Conservation (phyloP, 2,797 vertebrate species). For the Synanceia verrucosa region DNA sequence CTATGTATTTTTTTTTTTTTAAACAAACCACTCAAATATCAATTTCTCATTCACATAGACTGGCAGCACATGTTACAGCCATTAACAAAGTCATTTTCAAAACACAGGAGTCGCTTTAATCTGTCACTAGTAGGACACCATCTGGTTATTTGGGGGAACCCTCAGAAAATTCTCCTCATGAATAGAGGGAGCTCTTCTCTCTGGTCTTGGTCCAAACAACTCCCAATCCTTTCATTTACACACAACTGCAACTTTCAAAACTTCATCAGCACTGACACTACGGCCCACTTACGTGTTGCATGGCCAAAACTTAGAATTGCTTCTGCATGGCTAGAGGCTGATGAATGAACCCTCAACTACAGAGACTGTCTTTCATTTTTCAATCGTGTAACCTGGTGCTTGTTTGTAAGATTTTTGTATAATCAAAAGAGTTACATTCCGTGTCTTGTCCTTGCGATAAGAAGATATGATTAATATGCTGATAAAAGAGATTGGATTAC, state of each 20-base stretch:
- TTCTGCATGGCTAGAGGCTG: slow-evolving; percentile 27
- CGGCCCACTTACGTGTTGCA: slow-evolving; percentile 6
- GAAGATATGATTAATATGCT: slow-evolving; percentile 30
- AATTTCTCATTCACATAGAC: slow-evolving; percentile 21
- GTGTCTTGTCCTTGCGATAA: slow-evolving; percentile 17
- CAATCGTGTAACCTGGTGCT: slow-evolving; percentile 21
- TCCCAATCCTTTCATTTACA: slow-evolving; percentile 43
- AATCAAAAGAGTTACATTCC: slow-evolving; percentile 25
- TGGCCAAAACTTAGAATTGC: slow-evolving; percentile 35
- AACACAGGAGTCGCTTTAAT: slow-evolving; percentile 58
- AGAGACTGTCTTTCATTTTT: slow-evolving; percentile 36
- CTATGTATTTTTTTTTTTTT: too few species aligned
- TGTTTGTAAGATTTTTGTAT: slow-evolving; percentile 9
- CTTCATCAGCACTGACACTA: slow-evolving; percentile 24
- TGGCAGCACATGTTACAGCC: slow-evolving; percentile 7
- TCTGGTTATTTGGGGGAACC: slow-evolving; percentile 56
- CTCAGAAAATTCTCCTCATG: slow-evolving; percentile 42
- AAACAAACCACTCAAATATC: too few species aligned
- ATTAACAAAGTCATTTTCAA: slow-evolving; percentile 51
- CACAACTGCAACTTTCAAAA: slow-evolving; percentile 51
- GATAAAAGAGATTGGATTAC: slow-evolving; percentile 34
- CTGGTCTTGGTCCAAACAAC: slow-evolving; percentile 51
- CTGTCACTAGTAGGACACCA: slow-evolving; percentile 52
- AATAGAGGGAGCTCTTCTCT: slow-evolving; percentile 33
- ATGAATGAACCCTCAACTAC: slow-evolving; percentile 34